Conservation (phyloP, 2,113 vertebrate species). For the Hippocampus mohnikei region DNA sequence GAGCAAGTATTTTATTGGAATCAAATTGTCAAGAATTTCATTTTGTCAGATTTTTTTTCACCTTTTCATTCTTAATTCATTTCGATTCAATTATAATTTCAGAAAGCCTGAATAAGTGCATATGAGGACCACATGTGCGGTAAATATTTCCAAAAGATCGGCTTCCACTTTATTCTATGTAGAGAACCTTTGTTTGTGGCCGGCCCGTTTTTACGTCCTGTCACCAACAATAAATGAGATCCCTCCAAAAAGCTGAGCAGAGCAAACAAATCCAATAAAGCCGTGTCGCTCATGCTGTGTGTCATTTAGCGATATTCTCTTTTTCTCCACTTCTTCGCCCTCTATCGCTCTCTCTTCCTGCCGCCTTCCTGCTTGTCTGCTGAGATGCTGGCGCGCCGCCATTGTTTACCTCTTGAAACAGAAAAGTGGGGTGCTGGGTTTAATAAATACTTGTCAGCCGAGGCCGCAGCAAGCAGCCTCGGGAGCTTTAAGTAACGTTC, state of each 20-base stretch:
- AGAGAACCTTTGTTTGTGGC: background rate
- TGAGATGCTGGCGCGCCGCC: background rate
- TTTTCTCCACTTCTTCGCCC: background rate
- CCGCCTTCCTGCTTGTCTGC: background rate
- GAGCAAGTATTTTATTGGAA: background rate
- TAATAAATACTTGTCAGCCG: background rate
- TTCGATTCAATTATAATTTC: background rate
- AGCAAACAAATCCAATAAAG: conserved; percentile 3
- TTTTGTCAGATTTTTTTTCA: background rate
- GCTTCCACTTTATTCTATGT: background rate
- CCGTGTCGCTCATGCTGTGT: background rate
- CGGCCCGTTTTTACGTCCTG: background rate
- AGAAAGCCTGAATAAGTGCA: background rate
- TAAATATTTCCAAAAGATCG: background rate
- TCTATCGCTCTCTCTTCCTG: background rate
- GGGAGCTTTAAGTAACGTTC: too few species aligned
- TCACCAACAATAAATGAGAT: conserved; percentile 6
- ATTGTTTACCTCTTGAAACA: conserved; percentile 2
- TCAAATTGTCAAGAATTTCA: background rate
- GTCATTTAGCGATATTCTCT: conserved; percentile 3
- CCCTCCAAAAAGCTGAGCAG: conserved; percentile 3
- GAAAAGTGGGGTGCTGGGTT: background rate
- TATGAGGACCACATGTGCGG: background rate
- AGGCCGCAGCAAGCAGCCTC: background rate
- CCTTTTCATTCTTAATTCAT: too few species aligned